Evolutionary conservation across 2,888 invertebrate genomes (phyloP).

Genomic region (Lasioglossum calceatum): DNA sequence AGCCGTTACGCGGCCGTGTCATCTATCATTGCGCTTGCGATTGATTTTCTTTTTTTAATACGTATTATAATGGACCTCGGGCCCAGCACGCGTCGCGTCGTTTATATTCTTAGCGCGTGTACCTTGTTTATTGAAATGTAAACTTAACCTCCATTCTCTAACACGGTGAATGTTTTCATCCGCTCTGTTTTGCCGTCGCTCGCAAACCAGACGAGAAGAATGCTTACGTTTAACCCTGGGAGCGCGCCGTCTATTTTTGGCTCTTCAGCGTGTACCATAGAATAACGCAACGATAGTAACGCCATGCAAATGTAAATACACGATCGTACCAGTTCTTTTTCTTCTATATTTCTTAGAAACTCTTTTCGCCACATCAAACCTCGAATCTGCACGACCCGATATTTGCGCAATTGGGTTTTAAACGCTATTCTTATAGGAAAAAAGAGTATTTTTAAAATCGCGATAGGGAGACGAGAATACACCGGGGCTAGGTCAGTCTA

Average conservation of each 20-base stretch:
- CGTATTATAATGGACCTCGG: not conserved
- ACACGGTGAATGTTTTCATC: constrained; percentile 60
- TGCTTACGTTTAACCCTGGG: constrained; percentile 65
- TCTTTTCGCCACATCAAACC: not conserved
- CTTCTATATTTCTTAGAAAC: not conserved
- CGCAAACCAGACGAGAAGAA: constrained; percentile 61
- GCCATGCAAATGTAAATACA: constrained; percentile 21
- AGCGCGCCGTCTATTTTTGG: constrained; percentile 66
- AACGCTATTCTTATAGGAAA: not conserved
- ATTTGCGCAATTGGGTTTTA: not conserved
- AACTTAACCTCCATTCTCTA: constrained; percentile 61
- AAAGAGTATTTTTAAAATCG: not conserved
- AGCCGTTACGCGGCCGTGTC: not conserved
- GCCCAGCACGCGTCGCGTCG: constrained; percentile 23
- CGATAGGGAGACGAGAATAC: not conserved
- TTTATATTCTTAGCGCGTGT: constrained; percentile 52
- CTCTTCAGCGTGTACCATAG: constrained; percentile 47
- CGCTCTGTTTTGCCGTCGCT: constrained; percentile 59
- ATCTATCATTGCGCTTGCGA: not conserved
- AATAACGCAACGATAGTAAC: constrained; percentile 41
- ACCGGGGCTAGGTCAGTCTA: not conserved
- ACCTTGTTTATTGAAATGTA: constrained; percentile 63
- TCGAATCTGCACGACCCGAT: not conserved
- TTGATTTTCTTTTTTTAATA: not conserved
- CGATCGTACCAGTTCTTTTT: not conserved